Evolutionary conservation across 2,797 vertebrate genomes (phyloP), one percentile per base, ranked within the genome.

Genomic region (Sorex maritimensis): DNA sequence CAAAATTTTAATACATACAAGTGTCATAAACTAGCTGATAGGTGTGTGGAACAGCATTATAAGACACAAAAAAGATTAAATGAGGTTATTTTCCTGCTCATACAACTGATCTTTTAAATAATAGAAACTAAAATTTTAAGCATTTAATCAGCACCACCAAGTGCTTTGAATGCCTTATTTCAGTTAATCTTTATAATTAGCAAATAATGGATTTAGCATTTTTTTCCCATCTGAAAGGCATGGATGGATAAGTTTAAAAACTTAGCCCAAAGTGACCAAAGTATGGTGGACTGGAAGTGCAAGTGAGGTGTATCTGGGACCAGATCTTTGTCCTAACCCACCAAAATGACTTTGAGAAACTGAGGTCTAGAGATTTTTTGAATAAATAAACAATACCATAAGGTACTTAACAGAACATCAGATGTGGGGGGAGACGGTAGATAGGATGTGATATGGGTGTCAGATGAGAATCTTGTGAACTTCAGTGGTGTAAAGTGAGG

Each of bases 31-130:
- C 77, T 65, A 8, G 14, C n/a, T 80, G n/a, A 13, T 86, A 78
- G 68, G 11, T 68, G 38, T 88, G 63, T 30, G 38, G 23, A 86
- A 73, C 7, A 85, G 7, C 6, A 74, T 9, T 34, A 24, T 81
- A 82, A 87, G 23, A 75, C 10, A 17, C 44, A 72, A 91, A 72
- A 74, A 81, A 89, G 87, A 44, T 44, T 44, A 68, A 75, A 75
- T 77, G 85, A 89, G 52, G 26, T 79, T 38, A 89, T 14, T 74
- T 84, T 94, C 72, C 79, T 91, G 69, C 13, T 81, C 72, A 90
- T 81, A 34, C 85, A 61, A 28, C 90, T n/a, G 10, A 63, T 46
- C 34, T 83, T 15, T n/a, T 79, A 65, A 69, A 65, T 71, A 80
- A 68, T n/a, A 69, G 24, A 8, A 77, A 65, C 44, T 68, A 67